Evolutionary conservation across 2,797 vertebrate species (phyloP).

Genomic region (Sebastolobus altivelis): DNA sequence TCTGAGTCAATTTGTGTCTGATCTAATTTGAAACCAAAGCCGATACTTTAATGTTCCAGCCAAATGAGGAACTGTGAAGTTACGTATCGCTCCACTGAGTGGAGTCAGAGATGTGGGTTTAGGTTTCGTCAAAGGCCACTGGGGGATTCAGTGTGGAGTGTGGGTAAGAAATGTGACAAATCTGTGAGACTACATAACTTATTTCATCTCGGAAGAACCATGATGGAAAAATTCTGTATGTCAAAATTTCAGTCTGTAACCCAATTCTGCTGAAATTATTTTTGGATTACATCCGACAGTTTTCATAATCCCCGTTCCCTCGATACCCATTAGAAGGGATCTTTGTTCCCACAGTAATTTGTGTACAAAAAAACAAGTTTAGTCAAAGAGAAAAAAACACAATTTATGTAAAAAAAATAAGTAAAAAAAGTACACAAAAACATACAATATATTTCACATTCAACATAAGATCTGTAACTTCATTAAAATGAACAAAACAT

Average conservation of each 20-base stretch:
- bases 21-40: not conserved
- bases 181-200: not conserved
- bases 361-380: not conserved
- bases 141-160: not conserved
- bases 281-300: not conserved
- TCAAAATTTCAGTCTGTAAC: not conserved
- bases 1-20: not conserved
- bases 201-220: not conserved
- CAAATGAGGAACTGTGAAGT: not conserved
- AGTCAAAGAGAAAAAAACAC: not conserved
- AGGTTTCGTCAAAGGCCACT: not conserved
- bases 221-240: not conserved
- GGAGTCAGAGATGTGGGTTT: not conserved
- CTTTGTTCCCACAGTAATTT: not conserved
- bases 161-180: not conserved
- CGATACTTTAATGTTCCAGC: not conserved
- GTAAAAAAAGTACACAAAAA: not conserved
- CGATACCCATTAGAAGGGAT: not conserved
- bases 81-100: not conserved
- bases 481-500: conserved; percentile 17
- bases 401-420: not conserved
- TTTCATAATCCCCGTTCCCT: not conserved
- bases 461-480: not conserved
- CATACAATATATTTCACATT: not conserved
- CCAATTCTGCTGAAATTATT: not conserved